Evolutionary conservation across 2,113 vertebrate genomes (phyloP).

Genomic region (Eurystomus gularis): DNA sequence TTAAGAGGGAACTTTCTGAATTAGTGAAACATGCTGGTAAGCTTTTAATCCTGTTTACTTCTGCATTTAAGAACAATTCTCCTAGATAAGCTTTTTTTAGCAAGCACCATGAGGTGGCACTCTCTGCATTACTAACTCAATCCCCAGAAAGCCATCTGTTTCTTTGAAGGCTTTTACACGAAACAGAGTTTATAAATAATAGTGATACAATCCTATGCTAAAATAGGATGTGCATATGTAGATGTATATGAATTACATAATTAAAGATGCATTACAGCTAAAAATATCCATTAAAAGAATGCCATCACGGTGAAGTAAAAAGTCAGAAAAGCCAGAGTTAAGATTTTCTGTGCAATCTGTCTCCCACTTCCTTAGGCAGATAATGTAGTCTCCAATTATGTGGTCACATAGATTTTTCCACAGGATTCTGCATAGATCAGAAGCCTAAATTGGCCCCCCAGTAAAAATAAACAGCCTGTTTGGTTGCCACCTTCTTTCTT

Average conservation of each 20-base stretch:
- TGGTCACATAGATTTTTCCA: constrained; percentile 41
- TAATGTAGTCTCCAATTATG: background rate
- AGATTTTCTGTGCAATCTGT: background rate
- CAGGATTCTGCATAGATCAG: constrained; percentile 15
- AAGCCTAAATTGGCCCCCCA: background rate
- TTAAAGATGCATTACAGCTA: constrained; percentile 35
- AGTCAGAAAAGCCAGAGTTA: constrained; percentile 13
- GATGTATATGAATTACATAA: constrained; percentile 40
- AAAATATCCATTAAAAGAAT: constrained; percentile 31
- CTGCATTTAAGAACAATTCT: background rate
- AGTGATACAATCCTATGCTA: constrained; percentile 18
- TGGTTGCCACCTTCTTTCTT: background rate
- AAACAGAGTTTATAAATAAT: constrained; percentile 36
- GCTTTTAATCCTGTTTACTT: background rate
- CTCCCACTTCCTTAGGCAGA: background rate
- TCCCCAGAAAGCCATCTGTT: background rate
- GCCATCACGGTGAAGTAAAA: background rate
- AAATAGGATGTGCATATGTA: constrained; percentile 24
- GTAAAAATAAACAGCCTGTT: background rate
- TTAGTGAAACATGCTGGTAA: background rate
- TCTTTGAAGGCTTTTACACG: background rate
- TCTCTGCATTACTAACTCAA: background rate
- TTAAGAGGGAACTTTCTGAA: background rate
- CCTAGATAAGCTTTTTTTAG: background rate
- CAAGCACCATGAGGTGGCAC: constrained; percentile 33